Evolutionary conservation across 2,113 vertebrate genomes (phyloP).

Genomic region (Capricornis sumatraensis): DNA sequence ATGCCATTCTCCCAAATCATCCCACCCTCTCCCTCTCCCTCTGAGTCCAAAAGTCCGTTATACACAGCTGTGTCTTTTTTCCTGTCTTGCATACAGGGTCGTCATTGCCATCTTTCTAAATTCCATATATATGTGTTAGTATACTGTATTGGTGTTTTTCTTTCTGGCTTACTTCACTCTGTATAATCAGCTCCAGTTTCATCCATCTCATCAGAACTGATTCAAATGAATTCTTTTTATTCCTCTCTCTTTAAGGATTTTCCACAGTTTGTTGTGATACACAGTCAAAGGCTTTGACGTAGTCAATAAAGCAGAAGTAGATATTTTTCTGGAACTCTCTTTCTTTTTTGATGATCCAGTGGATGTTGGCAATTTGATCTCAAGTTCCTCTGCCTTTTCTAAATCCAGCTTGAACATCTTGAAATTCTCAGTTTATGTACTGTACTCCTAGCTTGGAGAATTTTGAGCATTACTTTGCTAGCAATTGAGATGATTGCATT

Average conservation of each 20-base stretch:
- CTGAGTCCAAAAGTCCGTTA: too few relatives aligned
- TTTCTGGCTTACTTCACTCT: too few relatives aligned
- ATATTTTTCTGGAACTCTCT: not conserved
- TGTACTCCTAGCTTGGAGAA: not conserved
- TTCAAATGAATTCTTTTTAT: not conserved
- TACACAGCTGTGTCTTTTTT: too few relatives aligned
- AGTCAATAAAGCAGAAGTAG: not conserved
- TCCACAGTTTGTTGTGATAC: not conserved
- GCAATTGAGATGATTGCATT: not conserved
- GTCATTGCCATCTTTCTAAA: too few relatives aligned
- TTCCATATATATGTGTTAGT: too few relatives aligned
- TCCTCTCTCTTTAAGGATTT: not conserved
- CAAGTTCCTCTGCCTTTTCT: not conserved
- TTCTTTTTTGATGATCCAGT: fast-evolving
- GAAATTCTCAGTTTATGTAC: not conserved
- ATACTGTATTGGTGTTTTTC: too few relatives aligned
- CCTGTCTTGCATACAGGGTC: too few relatives aligned
- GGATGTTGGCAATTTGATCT: not conserved
- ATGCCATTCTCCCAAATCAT: too few relatives aligned
- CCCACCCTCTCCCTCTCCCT: too few relatives aligned
- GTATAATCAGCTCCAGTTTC: too few relatives aligned
- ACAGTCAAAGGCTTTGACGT: not conserved
- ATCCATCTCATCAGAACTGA: too few relatives aligned
- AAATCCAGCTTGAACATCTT: not conserved
- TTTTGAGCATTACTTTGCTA: not conserved